Evolutionary conservation across 1,140 invertebrate species (phyloP), one percentile per base, ranked within the genome.

Genomic region (Diuraphis noxia): DNA sequence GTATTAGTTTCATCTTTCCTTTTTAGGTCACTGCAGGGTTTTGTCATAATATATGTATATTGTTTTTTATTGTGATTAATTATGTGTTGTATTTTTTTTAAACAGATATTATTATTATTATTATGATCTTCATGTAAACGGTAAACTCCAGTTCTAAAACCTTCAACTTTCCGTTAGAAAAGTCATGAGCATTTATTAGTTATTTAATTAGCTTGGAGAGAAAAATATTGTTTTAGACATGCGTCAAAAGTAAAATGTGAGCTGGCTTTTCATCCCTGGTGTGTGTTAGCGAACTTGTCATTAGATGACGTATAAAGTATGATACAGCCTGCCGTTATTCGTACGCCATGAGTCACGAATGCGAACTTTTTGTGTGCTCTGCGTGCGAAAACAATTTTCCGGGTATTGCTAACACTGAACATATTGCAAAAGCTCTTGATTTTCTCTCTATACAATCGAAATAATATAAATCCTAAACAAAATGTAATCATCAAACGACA

Each of bases 221-320:
- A n/a, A 84, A 84, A 84, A n/a, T n/a, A n/a, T 43, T 43, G 81
- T 84, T 84, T 84, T 43, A 43, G 40, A 84, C 81, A 43, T n/a
- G 30, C 21, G 79, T 81, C 79, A 81, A 38, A 38, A 40, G 36
- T 81, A 9, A 8, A 81, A 81, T 38, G 23, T 23, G 21, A 81
- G 30, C 30, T 72, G 56, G 56, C 36, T 81, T 81, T 40, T 13
- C 23, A 25, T 21, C 2, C 79, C 2, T n/a, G 7, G 77, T 38
- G 77, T 21, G 30, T n/a, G 30, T 72, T 72, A 19, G 36, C 21
- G 36, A 21, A 82, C 25, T 40, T 84, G 81, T 81, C 79, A 40
- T 40, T 40, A 30, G 17, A 72, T 72, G n/a, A 19, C 56, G 38
- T 81, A 40, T 81, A 81, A 81, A 38, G 40, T 81, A 81, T 81